Conservation (phyloP, 2,113 vertebrate species). For the pig (Sus scrofa) region T2T-Sscrofa CM000820.6:113219001-113219500, state of each 20-base stretch:
- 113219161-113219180: not conserved
- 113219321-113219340: not conserved
- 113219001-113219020: too few species aligned
- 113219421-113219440: not conserved
- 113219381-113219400: not conserved
- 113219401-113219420: not conserved
- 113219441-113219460: not conserved
- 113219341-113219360: not conserved
- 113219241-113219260: not conserved
- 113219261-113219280: not conserved
- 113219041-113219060: not conserved
- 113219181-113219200: not conserved
- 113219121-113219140: not conserved
- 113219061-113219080: not conserved
- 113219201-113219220: not conserved
- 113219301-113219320: not conserved
- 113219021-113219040: not conserved
- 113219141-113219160: not conserved
- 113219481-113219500: not conserved
- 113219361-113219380: not conserved
- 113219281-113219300: not conserved
- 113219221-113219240: not conserved
- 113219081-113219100: not conserved
- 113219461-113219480: not conserved
- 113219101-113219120: not conserved